phyloP scores from a whole-genome alignment of 1,140 invertebrate species.

The Drosophila athabasca region DNA sequence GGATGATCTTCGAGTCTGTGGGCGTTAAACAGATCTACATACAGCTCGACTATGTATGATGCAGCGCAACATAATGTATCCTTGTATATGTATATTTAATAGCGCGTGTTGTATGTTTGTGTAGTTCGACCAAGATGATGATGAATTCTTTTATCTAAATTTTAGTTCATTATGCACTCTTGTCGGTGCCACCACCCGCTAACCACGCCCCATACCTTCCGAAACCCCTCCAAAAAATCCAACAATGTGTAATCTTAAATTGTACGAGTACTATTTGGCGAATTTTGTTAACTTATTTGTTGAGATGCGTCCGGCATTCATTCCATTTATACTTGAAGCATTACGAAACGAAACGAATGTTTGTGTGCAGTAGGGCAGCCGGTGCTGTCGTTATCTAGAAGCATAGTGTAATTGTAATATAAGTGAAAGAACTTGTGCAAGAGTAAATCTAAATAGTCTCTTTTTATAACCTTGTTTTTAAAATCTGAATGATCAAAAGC shows the following conservation, averaged over 20 bases:
- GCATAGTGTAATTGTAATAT: conserved; percentile 72
- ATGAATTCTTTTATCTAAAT: conserved; percentile 57
- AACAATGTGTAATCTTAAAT: conserved; percentile 49
- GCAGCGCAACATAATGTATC: conserved; percentile 1
- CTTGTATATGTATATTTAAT: conserved; percentile 56
- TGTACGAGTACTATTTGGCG: conserved; percentile 37
- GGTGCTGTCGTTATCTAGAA: conserved; percentile 40
- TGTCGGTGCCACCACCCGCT: conserved; percentile 5
- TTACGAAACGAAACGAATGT: conserved; percentile 21
- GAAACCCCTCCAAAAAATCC: conserved; percentile 31
- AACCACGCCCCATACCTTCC: conserved; percentile 20
- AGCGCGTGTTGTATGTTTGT: conserved; percentile 42
- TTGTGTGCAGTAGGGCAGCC: conserved; percentile 51
- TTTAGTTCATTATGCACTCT: conserved; percentile 42
- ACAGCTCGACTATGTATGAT: conserved; percentile 93
- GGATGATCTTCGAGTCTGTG: conserved; percentile 95
- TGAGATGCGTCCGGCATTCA: conserved; percentile 50
- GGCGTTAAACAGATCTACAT: conserved; percentile 96
- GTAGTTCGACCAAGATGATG: conserved; percentile 31
- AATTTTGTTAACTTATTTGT: conserved; percentile 75
- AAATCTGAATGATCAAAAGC: conserved; percentile 55
- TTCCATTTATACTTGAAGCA: conserved; percentile 59
- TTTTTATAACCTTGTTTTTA: conserved; percentile 41
- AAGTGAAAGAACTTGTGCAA: conserved; percentile 51
- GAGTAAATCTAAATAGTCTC: conserved; percentile 36